Conservation (phyloP, 2,113 vertebrate genomes). For the Lepus timidus region DNA sequence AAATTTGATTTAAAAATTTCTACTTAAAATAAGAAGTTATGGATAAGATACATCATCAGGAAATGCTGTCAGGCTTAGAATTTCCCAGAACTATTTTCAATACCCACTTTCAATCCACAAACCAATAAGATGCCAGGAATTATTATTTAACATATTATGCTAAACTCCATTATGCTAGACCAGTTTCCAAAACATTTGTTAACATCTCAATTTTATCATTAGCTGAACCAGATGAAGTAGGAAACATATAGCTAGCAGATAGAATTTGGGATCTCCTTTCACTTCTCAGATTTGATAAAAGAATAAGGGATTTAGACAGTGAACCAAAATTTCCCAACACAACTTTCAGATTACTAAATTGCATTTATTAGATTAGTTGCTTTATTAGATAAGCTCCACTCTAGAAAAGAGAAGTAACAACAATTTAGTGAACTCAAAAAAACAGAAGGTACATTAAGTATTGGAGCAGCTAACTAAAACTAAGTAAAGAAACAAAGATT, state of each 20-base stretch:
- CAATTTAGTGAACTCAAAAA: neutral
- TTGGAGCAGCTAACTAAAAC: neutral
- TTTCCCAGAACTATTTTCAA: neutral
- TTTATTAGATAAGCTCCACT: neutral
- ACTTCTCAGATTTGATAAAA: slow-evolving; percentile 1
- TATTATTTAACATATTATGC: neutral
- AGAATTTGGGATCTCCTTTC: neutral
- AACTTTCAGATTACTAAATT: neutral
- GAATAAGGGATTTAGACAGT: neutral
- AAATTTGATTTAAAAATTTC: neutral
- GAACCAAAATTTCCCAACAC: neutral
- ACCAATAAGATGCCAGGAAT: neutral
- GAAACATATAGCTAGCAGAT: neutral
- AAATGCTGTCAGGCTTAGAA: neutral
- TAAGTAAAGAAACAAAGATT: neutral
- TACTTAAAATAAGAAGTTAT: neutral
- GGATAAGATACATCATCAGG: neutral
- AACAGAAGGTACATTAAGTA: neutral
- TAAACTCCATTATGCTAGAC: neutral
- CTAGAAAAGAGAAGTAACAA: neutral
- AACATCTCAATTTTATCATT: neutral
- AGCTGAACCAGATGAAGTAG: neutral
- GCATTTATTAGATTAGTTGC: neutral
- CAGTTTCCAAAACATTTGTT: slow-evolving; percentile 24
- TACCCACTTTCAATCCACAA: neutral